Evolutionary conservation across 2,113 vertebrate genomes (phyloP).

Genomic region (Thinocorus orbignyianus): DNA sequence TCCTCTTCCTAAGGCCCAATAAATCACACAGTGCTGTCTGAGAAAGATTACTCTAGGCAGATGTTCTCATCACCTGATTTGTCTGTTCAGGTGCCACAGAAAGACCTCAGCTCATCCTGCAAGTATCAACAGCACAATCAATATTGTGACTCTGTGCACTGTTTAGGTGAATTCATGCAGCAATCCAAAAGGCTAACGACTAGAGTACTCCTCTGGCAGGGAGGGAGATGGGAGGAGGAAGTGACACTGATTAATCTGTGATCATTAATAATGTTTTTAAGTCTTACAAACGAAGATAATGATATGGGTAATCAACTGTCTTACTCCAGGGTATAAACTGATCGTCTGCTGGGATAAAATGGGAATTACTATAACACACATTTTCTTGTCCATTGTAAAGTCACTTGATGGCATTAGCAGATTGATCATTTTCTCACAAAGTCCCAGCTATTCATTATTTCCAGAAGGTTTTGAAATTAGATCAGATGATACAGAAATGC

Average conservation of each 20-base stretch:
- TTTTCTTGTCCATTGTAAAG: slow-evolving; percentile 31
- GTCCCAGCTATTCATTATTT: slow-evolving; percentile 7
- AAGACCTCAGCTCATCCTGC: neutral
- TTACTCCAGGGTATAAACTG: slow-evolving; percentile 7
- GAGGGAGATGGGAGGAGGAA: neutral
- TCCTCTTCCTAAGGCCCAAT: neutral
- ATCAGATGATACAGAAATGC: neutral
- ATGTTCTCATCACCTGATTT: slow-evolving; percentile 21
- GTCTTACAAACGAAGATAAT: slow-evolving; percentile 16
- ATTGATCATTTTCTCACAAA: neutral
- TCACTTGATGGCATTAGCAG: slow-evolving; percentile 17
- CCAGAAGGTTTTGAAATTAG: slow-evolving; percentile 25
- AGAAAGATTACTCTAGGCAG: neutral
- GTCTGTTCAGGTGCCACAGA: neutral
- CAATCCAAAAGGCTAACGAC: neutral
- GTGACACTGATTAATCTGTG: slow-evolving; percentile 38
- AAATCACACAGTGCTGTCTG: neutral
- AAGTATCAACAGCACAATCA: neutral
- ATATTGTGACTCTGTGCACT: neutral
- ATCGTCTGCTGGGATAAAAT: slow-evolving; percentile 36
- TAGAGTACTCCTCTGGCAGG: neutral
- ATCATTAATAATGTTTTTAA: slow-evolving; percentile 13
- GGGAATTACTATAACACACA: slow-evolving; percentile 19
- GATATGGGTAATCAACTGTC: slow-evolving; percentile 12
- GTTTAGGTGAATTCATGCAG: neutral